These are phyloP conservation scores for Aphrocallistes beatrix DNA, from an alignment of 37 sponge, comb jelly and placozoan species.

Conservation along the genomic window DNA sequence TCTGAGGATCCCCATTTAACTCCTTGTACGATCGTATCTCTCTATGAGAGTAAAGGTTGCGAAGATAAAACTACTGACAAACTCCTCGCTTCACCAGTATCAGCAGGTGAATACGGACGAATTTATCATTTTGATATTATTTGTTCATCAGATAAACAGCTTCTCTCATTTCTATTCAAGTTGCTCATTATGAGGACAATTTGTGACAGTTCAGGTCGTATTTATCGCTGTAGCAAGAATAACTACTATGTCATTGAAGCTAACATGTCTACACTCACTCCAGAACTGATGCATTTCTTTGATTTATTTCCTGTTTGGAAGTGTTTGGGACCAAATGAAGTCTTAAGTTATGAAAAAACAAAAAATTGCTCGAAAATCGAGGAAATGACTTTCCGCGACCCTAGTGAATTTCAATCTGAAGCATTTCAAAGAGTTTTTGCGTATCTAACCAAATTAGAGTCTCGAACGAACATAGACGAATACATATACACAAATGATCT, in stretches of 20 bases:
- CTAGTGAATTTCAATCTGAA: not conserved
- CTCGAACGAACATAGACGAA: not conserved
- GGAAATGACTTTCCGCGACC: not conserved
- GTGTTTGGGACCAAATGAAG: not conserved
- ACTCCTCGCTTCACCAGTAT: not conserved
- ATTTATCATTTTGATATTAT: not conserved
- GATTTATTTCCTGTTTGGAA: not conserved
- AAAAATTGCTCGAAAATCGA: not conserved
- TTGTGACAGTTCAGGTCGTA: not conserved
- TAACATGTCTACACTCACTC: not conserved
- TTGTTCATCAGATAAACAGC: not conserved
- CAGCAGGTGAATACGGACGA: not conserved
- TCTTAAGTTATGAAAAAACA: not conserved
- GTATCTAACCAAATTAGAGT: not conserved
- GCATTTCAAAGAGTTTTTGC: not conserved
- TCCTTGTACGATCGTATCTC: not conserved
- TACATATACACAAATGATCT: not conserved
- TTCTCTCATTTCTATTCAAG: not conserved
- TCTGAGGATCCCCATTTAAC: not conserved
- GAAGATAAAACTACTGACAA: not conserved
- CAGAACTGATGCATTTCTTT: not conserved
- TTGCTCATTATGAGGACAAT: not conserved
- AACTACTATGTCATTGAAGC: not conserved
- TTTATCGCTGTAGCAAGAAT: not conserved
- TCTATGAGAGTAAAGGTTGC: not conserved